Evolutionary conservation across 1,140 invertebrate genomes (phyloP), one percentile per base, ranked within the genome.

Genomic region (Drosophila oshimai): DNA sequence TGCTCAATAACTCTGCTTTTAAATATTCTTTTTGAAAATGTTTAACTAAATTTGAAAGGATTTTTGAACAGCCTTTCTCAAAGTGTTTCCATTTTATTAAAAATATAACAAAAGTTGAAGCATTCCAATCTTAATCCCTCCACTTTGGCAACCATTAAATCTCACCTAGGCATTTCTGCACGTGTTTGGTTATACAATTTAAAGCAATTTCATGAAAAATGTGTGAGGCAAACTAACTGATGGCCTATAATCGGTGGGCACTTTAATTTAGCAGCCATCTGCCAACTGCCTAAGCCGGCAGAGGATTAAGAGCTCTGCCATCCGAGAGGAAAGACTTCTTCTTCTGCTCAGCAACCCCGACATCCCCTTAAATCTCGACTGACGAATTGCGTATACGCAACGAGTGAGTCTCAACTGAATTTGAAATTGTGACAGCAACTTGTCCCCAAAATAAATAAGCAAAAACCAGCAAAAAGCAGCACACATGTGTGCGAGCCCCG

Each of bases 341-440:
- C 29, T 31, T 0, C 24, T 1, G n/a, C n/a, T n/a, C n/a, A n/a
- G n/a, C n/a, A n/a, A n/a, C 7, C 6, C n/a, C 20, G 33, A 18
- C 51, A 17, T 42, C 28, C 50, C 18, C 64, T 57, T 39, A 80
- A 80, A 70, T 71, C 76, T 78, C 67, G 46, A 64, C 79, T 83
- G 79, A 83, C 80, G 80, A 84, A 84, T 86, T 83, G 79, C 79
- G 78, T 76, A 77, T 62, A 77, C 74, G 74, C 74, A 72, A 58
- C 37, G 60, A 36, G 41, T 61, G 33, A 47, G 41, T 61, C 45
- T 71, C 74, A 57, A 70, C 55, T 74, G 68, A 78, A 74, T 83
- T 83, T 79, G 39, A 83, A 78, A 84, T 78, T 84, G 74, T 83
- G 79, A 74, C 78, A 84, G 65, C 72, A 81, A 74, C 47, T 75